Conservation (phyloP, 30 jellyfish, hydroid and myxozoan species). For the Hydractinia echinata region DNA sequence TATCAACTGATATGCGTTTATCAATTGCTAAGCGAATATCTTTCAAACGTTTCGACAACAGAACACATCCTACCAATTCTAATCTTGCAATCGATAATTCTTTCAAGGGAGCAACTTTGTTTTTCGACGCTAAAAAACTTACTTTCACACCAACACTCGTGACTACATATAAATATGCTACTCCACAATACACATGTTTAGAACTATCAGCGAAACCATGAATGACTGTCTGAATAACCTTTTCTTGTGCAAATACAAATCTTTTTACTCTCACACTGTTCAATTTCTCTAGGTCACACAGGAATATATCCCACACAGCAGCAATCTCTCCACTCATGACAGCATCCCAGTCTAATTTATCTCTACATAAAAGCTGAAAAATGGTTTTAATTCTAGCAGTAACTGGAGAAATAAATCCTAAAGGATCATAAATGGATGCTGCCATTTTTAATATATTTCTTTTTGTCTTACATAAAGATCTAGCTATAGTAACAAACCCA, state of each 20-base stretch:
- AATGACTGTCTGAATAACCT: neutral
- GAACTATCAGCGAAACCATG: neutral
- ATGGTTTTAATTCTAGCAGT: slow-evolving; percentile 15
- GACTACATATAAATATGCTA: neutral
- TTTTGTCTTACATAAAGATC: neutral
- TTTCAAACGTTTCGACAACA: no score
- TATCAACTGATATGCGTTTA: no score
- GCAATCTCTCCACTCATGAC: neutral
- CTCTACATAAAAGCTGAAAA: slow-evolving; percentile 20
- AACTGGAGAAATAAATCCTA: slow-evolving; percentile 19
- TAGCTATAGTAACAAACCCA: neutral
- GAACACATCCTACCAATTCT: neutral
- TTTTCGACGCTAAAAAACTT: neutral
- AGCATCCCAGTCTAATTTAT: slow-evolving; percentile 22
- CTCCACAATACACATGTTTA: neutral
- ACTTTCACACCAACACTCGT: neutral
- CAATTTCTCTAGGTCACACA: neutral
- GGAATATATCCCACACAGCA: neutral
- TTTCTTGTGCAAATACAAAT: neutral
- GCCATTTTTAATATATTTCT: slow-evolving; percentile 5
- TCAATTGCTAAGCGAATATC: no score
- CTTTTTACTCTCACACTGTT: neutral
- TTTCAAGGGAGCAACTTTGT: neutral
- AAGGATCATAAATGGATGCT: slow-evolving; percentile 25
- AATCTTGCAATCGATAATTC: neutral